Evolutionary conservation across 2,113 vertebrate species (phyloP).

Genomic region (Cynocephalus volans): DNA sequence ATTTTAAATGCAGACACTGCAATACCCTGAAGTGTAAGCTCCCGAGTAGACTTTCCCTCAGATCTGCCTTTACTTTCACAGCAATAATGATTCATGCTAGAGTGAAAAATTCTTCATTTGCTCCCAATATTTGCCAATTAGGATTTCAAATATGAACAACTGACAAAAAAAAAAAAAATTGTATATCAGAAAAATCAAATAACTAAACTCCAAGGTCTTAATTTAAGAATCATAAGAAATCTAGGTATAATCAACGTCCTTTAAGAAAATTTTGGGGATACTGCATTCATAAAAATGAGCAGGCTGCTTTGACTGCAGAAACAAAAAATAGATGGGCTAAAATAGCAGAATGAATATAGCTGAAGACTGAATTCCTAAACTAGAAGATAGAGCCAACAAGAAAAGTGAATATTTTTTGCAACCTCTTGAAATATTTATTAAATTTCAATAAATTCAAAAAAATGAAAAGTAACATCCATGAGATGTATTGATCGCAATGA

Average conservation of each 20-base stretch:
- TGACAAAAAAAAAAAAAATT: background rate
- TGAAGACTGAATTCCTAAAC: constrained; percentile 2
- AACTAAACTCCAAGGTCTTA: constrained; percentile 6
- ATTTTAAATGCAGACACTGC: background rate
- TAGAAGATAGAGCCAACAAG: background rate
- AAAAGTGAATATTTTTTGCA: background rate
- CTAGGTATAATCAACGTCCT: background rate
- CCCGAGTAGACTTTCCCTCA: background rate
- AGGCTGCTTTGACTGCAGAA: background rate
- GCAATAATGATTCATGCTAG: background rate
- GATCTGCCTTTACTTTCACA: background rate
- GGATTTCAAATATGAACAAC: background rate
- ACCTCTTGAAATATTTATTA: background rate
- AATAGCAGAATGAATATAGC: constrained; percentile 54
- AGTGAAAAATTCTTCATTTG: background rate
- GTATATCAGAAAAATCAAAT: background rate
- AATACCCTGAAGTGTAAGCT: background rate
- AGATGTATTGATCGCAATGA: background rate
- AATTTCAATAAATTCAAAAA: background rate
- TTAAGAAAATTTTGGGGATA: background rate
- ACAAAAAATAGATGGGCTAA: constrained; percentile 24
- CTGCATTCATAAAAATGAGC: constrained; percentile 19
- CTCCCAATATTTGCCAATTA: background rate
- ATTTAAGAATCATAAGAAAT: background rate
- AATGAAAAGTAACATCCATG: background rate